A percentile compares a stretch with the other conserved stretches of the same genome.
Conservation (phyloP, 2,888 invertebrate genomes). For the Pasiphila rectangulata region DNA sequence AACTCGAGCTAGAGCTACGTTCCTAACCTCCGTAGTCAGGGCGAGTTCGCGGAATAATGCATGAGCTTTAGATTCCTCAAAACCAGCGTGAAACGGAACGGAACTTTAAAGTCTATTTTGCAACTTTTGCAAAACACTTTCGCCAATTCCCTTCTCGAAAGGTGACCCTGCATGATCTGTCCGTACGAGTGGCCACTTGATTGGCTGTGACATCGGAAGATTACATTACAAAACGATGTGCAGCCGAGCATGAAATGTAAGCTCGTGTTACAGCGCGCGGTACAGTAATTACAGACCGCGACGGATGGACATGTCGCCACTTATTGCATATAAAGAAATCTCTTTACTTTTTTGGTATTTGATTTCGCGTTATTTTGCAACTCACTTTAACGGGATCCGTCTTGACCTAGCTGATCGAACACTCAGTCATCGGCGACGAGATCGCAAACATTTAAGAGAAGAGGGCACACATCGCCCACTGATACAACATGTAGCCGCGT, state of each 20-base stretch:
- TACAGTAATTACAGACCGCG: conserved; percentile 16
- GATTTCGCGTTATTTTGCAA: conserved; percentile 15
- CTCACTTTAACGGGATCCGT: conserved; percentile 20
- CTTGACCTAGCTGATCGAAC: conserved; percentile 1
- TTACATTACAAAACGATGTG: conserved; percentile 28
- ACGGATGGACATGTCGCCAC: conserved; percentile 22
- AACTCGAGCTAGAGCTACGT: too few relatives aligned
- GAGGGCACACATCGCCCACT: not conserved
- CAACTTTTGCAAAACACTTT: not conserved
- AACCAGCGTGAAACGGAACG: too few relatives aligned
- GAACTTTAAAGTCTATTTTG: too few relatives aligned
- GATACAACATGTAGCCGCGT: not conserved
- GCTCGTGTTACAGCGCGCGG: conserved; percentile 27
- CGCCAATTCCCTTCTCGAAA: not conserved
- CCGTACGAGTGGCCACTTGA: conserved; percentile 3
- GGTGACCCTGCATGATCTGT: not conserved
- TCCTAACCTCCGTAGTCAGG: too few relatives aligned
- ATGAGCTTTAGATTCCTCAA: too few relatives aligned
- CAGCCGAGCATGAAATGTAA: conserved; percentile 34
- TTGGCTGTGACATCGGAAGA: conserved; percentile 14
- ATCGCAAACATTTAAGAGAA: too few relatives aligned
- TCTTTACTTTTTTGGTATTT: conserved; percentile 11
- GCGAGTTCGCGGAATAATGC: not conserved
- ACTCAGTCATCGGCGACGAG: not conserved
- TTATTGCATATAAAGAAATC: conserved; percentile 9